Percentiles rank a stretch among this genome's conserved stretches.
These are phyloP conservation scores for Cydia splendana DNA, from an alignment of 1,140 invertebrate genomes.

Conservation along the genomic window DNA sequence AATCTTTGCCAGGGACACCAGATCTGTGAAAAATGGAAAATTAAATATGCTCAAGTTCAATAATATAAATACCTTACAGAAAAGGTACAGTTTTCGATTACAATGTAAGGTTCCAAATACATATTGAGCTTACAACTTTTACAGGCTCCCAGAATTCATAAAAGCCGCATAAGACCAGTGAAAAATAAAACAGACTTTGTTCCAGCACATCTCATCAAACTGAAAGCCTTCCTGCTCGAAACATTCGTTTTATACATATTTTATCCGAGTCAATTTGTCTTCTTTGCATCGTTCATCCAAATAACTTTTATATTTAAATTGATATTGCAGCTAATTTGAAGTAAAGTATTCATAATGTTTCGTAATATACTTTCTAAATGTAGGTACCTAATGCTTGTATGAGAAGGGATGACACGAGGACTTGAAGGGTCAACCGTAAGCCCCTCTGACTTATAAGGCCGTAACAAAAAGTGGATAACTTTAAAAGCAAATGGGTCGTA, in stretches of 20 bases:
- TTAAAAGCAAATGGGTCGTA: neutral
- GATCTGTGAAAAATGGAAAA: neutral
- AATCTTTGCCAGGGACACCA: neutral
- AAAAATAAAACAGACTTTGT: constrained; percentile 15
- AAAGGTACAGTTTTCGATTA: neutral
- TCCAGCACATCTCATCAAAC: constrained; percentile 23
- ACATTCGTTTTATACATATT: constrained; percentile 22
- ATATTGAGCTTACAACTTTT: neutral
- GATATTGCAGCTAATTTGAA: neutral
- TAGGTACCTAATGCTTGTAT: neutral
- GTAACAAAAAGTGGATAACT: constrained; percentile 2
- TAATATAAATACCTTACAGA: neutral
- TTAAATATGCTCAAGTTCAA: neutral
- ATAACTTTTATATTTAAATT: neutral
- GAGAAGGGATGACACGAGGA: neutral
- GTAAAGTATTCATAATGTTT: neutral
- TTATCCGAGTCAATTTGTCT: constrained; percentile 12
- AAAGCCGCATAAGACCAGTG: neutral
- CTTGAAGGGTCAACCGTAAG: constrained; percentile 8
- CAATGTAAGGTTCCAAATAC: neutral
- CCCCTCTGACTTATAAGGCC: neutral
- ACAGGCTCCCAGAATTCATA: neutral
- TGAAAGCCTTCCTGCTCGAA: constrained; percentile 10
- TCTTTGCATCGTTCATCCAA: constrained; percentile 13
- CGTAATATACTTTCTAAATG: neutral